Evolutionary conservation across 2,797 vertebrate genomes (phyloP), one percentile per base, ranked within the genome.

Genomic region (Pipistrellus nathusii): DNA sequence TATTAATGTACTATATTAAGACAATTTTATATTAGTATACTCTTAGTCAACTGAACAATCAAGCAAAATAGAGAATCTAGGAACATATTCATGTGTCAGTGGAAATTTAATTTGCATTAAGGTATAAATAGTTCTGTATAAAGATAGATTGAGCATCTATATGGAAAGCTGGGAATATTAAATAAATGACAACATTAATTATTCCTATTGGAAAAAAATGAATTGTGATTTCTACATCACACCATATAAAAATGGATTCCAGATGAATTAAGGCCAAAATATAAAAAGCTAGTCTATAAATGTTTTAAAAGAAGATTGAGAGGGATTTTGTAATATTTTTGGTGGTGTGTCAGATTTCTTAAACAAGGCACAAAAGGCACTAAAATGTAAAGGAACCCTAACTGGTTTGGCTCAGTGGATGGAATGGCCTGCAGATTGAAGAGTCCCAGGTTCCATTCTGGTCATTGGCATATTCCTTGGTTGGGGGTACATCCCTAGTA

Each of bases 131-230:
- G 53, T 81, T 89, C 32, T 89, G 51, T 81, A 64, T 25, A 48
- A 73, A 4, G 44, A 41, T 85, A 6, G 4, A 13, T 27, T 62
- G 51, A 53, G 15, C 80, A 72, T 64, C 27, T 12, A 53, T 44
- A 30, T 51, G 21, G 57, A 66, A 77, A 76, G 21, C 46, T n/a
- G 76, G n/a, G 21, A 68, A 15, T 64, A 76, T 25, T 86, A 81
- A 81, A 85, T 88, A 69, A 85, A 84, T 66, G 62, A 55, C 68
- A 35, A 53, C 14, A 91, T 15, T 93, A 18, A 48, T 93, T 84
- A 84, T 14, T 4, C 13, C 17, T 80, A 53, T 6, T 78, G n/a
- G 46, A 46, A 87, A 91, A 91, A 84, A 71, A 41, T 48, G 8
- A 88, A 46, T 66, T 66, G 55, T 53, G 35, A 73, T 80, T 88